phyloP scores from a whole-genome alignment of 2,888 invertebrate genomes.

The Iphiclides podalirius region DNA sequence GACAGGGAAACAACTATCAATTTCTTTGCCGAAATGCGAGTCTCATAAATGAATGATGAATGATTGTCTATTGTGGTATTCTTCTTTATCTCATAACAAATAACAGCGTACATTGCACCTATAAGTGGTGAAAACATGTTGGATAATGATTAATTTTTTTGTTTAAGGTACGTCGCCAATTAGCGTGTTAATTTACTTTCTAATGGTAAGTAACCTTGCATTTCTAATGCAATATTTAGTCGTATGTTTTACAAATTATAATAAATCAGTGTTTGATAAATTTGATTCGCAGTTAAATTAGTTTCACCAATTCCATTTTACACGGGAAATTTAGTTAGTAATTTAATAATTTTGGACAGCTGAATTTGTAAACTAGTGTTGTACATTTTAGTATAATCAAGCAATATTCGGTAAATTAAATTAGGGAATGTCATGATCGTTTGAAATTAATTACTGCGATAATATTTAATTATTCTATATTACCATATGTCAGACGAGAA shows the following conservation, averaged over 20 bases:
- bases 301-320: no score
- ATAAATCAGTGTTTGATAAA: no score
- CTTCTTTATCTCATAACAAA: no score
- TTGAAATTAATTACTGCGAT: constrained; percentile 13
- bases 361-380: constrained; percentile 8
- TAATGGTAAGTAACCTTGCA: neutral
- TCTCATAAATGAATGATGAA: no score
- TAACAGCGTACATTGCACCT: no score
- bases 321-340: constrained; percentile 10
- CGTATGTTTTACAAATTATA: no score
- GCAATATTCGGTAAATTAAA: constrained; percentile 6
- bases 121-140: no score
- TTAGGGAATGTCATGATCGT: constrained; percentile 7
- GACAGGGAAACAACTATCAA: no score
- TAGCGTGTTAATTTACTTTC: neutral
- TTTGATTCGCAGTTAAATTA: neutral
- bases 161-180: constrained; percentile 5
- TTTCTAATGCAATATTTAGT: no score
- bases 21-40: no score
- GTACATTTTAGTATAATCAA: neutral
- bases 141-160: neutral
- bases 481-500: neutral
- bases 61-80: no score
- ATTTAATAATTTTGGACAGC: constrained; percentile 10
- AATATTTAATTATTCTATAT: neutral